Base-by-base conservation (phyloP, 2,113 vertebrate genomes). In the Isichthys henryi region DNA sequence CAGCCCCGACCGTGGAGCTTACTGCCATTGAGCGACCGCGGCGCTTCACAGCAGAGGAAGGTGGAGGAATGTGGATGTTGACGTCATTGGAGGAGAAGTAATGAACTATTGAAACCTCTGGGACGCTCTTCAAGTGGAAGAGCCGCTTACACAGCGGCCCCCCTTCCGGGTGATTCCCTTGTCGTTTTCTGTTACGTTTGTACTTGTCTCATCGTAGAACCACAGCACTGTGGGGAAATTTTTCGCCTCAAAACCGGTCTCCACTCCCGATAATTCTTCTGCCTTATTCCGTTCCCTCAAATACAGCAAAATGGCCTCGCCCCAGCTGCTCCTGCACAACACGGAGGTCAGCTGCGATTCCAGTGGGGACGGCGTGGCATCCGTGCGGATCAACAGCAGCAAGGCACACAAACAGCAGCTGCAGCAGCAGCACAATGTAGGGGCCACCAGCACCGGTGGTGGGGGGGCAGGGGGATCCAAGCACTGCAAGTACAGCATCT, bases 401-500 rank as follows among this genome's bases (percentile, higher is more conserved):
- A 90, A 89, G 15, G 90, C 95, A 50, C 94, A 92, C 91, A 90
- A 93, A 50, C 89, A 70, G 92, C 87, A 66, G 84, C 5, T 35
- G 77, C 96, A 95, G 92, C 95, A 94, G 58, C 94, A 92, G 21
- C 95, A 94, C 58, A 94, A 93, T 45, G 17, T 52, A 43, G 90
- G 58, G 23, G 15, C 31, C 87, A 88, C 39, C 39, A 88, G 89
- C 66, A 86, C 85, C 43, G 86, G 58, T 11, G 88, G 85, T 49
- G 91, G 91, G 46, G 91, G 93, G 86, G 92, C 95, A 89, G 52
- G 93, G 87, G 96, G 96, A 89, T 94, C 96, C 66, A 97, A 97
- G 93, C 96, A 95, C 92, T 96, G 97, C 96, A 99, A 98, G 93
- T 97, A 97, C 95, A 98, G 98, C 93, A 97, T 99, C 94, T 99